Percentiles rank a stretch among this genome's conserved stretches.
These are phyloP conservation scores for Mycalesis mineus DNA, from an alignment of 2,888 invertebrate species.

Conservation along the genomic window DNA sequence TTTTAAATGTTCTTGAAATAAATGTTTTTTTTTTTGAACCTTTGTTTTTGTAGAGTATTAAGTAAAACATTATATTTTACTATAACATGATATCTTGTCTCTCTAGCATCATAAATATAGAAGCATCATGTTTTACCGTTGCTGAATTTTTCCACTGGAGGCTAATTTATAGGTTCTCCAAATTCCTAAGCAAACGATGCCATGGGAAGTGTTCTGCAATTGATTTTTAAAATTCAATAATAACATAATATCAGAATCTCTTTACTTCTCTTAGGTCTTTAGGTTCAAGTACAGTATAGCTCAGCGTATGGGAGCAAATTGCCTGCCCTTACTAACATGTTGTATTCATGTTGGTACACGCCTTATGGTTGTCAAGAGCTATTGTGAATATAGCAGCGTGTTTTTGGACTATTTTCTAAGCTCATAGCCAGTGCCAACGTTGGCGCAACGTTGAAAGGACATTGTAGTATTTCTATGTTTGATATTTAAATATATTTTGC, in stretches of 20 bases:
- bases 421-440: background rate
- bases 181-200: background rate
- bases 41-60: no score
- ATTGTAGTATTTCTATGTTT: background rate
- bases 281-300: background rate
- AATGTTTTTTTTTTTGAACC: no score
- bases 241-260: background rate
- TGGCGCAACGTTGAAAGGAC: background rate
- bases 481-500: no score
- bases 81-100: no score
- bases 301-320: constrained; percentile 6
- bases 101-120: no score
- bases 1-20: no score
- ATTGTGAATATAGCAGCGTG: constrained; percentile 15
- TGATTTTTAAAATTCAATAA: background rate
- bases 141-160: background rate
- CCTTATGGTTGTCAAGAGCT: constrained; percentile 20
- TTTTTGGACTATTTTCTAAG: background rate
- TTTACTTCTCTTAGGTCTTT: no score
- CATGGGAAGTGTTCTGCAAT: background rate
- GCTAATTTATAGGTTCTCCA: background rate
- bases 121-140: background rate
- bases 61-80: no score
- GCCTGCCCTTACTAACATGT: constrained; percentile 5
- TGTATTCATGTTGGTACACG: constrained; percentile 12